phyloP scores from a whole-genome alignment of 2,888 invertebrate species.

The Meandrusa payeni region DNA sequence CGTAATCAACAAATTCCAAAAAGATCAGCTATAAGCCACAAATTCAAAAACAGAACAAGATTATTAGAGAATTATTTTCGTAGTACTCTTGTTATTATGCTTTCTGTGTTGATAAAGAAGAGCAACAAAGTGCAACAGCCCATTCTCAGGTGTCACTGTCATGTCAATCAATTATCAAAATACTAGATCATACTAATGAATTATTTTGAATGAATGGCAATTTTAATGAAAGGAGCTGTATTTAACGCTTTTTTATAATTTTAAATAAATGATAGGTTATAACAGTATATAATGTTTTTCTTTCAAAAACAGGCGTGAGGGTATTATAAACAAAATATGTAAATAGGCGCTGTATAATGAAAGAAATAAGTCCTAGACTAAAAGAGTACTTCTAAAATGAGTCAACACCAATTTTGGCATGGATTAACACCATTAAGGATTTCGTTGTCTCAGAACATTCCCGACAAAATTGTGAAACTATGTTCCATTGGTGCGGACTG shows the following conservation, averaged over 20 bases:
- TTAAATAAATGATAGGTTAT: no score
- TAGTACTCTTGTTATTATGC: no score
- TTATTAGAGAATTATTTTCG: no score
- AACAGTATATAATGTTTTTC: no score
- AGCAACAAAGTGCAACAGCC: no score
- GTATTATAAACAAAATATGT: conserved; percentile 4
- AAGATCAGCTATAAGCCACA: no score
- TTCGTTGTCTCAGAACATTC: conserved; percentile 56
- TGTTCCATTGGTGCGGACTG: conserved; percentile 61
- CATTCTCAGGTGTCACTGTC: conserved; percentile 12
- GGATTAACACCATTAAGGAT: conserved; percentile 61
- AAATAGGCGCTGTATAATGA: conserved; percentile 25
- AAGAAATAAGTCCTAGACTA: conserved; percentile 28
- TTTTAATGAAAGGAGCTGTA: conserved; percentile 1
- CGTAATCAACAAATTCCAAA: no score
- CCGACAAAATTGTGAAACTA: conserved; percentile 71
- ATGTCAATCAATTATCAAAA: no score
- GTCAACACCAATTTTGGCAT: conserved; percentile 74
- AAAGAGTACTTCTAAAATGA: conserved; percentile 45
- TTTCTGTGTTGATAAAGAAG: no score
- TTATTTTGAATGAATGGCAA: conserved; percentile 14
- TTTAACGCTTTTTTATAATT: conserved; percentile 5
- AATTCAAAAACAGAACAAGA: no score
- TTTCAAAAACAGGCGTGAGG: no score
- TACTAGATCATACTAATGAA: no score